Evolutionary conservation across 2,888 invertebrate genomes (phyloP), one percentile per base, ranked within the genome.

Genomic region (Boloria selene): DNA sequence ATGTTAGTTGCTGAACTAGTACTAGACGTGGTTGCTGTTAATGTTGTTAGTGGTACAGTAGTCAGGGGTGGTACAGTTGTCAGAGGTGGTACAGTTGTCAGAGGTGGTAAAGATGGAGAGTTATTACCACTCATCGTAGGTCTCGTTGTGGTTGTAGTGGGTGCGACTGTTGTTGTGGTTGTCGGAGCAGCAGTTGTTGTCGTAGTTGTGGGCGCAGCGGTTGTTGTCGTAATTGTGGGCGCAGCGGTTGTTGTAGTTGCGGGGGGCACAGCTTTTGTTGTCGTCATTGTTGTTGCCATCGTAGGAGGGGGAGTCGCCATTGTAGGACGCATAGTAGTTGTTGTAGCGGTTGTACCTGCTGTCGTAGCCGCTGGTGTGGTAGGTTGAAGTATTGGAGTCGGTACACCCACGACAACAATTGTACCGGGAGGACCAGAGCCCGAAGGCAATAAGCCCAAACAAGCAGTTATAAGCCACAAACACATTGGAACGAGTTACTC

Each of bases 381-480:
- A 0, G 92, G 91, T 44, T 77, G 73, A 13, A 92, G 71, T 51
- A 92, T 92, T 2, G 92, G 88, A 4, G 88, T 70, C 0, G 91
- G 89, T n/a, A 85, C 81, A 14, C 84, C 89, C 14, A 87, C 79
- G 16, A 90, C 77, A 5, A 88, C 80, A 3, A 87, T 74, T 26
- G 78, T 80, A 0, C 74, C 71, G 2, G 81, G 73, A n/a, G 82
- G 82, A 18, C 80, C 70, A 0, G 85, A 86, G 65, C 82, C 86
- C 44, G 83, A 66, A 14, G 90, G 90, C 69, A 89, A 72, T 67
- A 92, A 75, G 67, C 92, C 92, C 72, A 93, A 80, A 71, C 93
- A 93, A 52, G 92, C 90, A 31, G 92, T 91, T 67, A 93, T 73
- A 68, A 93, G 79, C 93, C 93, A 93, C 74, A 92, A 74, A 80